Evolutionary conservation across 2,888 invertebrate species (phyloP).

Genomic region (Orthosia gracilis): DNA sequence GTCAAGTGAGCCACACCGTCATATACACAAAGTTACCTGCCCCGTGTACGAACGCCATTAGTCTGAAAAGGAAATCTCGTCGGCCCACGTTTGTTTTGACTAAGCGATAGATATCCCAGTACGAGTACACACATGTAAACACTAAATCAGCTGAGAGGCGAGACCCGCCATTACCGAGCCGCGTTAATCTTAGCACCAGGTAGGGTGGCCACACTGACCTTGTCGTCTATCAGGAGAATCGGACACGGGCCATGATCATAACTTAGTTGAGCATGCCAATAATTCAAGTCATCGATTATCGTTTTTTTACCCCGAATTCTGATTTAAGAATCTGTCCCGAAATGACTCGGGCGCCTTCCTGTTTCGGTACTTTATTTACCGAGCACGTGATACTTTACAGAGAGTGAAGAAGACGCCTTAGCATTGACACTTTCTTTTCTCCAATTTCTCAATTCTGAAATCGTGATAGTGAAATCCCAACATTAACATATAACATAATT

Average conservation of each 20-base stretch:
- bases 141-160: slow-evolving; percentile 63
- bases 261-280: too few relatives aligned
- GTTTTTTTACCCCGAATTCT: too few relatives aligned
- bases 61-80: slow-evolving; percentile 40
- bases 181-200: slow-evolving; percentile 60
- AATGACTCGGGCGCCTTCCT: too few relatives aligned
- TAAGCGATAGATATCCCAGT: slow-evolving; percentile 47
- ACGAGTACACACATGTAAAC: slow-evolving; percentile 55
- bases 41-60: slow-evolving; percentile 14
- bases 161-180: slow-evolving; percentile 63
- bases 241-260: not conserved
- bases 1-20: not conserved
- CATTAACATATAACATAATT: too few relatives aligned
- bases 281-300: not conserved
- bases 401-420: too few relatives aligned
- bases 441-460: too few relatives aligned
- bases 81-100: slow-evolving; percentile 36
- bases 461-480: too few relatives aligned
- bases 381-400: too few relatives aligned
- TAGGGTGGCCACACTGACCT: slow-evolving; percentile 33
- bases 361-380: too few relatives aligned
- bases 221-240: not conserved
- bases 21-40: not conserved
- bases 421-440: too few relatives aligned
- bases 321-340: too few relatives aligned